Percentiles rank a stretch among this genome's conserved stretches.
Evolutionary conservation across 2,888 invertebrate genomes (phyloP).

Genomic region (Acrocera orbiculus): DNA sequence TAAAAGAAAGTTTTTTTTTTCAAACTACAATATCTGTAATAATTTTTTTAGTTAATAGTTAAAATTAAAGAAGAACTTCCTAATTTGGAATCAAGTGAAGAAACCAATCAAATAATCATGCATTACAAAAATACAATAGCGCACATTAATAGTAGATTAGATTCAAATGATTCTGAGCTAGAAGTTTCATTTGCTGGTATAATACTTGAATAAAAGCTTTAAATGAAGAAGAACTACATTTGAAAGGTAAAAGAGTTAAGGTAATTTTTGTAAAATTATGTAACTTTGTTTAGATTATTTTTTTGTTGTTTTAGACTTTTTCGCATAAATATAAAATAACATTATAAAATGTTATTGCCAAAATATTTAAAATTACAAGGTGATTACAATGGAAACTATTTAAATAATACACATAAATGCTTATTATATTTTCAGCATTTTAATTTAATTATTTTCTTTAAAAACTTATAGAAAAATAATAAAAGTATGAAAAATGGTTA

Average conservation of each 20-base stretch:
- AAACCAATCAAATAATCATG: conserved; percentile 90
- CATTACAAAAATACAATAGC: conserved; percentile 84
- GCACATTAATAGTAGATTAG: conserved; percentile 50
- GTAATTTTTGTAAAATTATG: no score
- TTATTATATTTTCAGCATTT: no score
- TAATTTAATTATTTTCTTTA: no score
- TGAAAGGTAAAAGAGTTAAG: conserved; percentile 1
- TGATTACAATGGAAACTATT: no score
- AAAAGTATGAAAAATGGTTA: no score
- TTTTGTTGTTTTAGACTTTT: no score
- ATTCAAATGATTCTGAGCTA: conserved; percentile 26
- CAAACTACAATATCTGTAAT: background rate
- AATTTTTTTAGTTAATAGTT: conserved; percentile 72
- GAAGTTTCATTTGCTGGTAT: conserved; percentile 32
- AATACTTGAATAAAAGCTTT: conserved; percentile 21
- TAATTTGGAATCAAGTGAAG: conserved; percentile 84
- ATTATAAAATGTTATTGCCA: no score
- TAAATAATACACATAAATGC: no score
- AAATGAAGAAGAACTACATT: background rate
- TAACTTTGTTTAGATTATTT: no score
- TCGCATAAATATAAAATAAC: no score
- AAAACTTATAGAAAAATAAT: no score
- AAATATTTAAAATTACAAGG: no score
- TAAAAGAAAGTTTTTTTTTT: conserved; percentile 7
- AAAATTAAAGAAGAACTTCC: conserved; percentile 89